A percentile compares a stretch with the other conserved stretches of the same genome.
Conservation (phyloP, 2,113 vertebrate genomes). For the Neolamprologus falcicula region DNA sequence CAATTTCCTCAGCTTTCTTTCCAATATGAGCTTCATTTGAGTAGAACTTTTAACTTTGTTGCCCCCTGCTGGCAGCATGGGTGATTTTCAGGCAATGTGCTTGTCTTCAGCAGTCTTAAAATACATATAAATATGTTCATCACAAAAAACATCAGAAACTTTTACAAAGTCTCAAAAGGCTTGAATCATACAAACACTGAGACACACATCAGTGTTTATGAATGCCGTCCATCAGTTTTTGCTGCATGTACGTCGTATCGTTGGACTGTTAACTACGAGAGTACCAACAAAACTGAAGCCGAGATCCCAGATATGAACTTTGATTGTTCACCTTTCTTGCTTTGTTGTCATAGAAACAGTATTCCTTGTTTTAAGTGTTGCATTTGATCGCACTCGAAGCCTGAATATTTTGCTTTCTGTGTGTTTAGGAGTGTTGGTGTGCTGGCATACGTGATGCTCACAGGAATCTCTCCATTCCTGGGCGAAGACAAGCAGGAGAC, state of each 20-base stretch:
- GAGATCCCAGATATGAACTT: neutral
- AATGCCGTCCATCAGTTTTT: fast-evolving
- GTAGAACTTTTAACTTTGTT: neutral
- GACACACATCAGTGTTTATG: neutral
- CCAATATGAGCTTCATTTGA: fast-evolving
- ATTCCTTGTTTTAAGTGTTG: neutral
- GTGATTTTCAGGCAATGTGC: neutral
- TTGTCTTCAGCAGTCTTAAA: neutral
- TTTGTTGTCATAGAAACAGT: neutral
- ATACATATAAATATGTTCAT: neutral
- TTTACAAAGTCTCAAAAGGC: neutral
- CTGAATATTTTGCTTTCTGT: neutral
- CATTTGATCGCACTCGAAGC: neutral
- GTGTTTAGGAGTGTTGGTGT: constrained; percentile 70
- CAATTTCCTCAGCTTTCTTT: neutral
- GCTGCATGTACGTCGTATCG: neutral
- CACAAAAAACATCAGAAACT: neutral
- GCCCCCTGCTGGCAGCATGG: neutral
- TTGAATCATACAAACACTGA: neutral
- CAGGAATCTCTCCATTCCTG: constrained; percentile 72
- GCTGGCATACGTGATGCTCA: constrained; percentile 72
- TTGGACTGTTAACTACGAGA: neutral
- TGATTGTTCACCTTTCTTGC: neutral
- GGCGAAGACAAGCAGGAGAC: constrained; percentile 75
- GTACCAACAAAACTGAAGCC: neutral